Conservation (phyloP, 2,797 vertebrate genomes). For the Siniperca obscura region DNA sequence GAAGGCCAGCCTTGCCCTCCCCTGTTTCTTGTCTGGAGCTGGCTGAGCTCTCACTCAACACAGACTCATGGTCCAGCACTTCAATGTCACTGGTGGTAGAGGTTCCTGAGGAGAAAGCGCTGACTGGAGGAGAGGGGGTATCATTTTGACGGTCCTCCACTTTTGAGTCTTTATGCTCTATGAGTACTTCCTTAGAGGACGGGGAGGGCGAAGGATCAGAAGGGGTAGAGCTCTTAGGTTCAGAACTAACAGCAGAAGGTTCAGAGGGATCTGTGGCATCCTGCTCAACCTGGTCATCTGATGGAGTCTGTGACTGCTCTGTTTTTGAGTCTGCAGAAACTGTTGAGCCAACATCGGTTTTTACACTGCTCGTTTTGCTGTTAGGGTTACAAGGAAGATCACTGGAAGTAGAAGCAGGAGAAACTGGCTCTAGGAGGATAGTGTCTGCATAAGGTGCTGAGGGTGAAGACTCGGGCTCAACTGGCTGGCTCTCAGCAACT, state of each 20-base stretch:
- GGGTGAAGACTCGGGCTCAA: constrained; percentile 64
- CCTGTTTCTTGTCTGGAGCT: constrained; percentile 94
- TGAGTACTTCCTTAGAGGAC: constrained; percentile 84
- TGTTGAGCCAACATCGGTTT: constrained; percentile 45
- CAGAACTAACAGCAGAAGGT: constrained; percentile 43
- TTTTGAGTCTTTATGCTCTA: constrained; percentile 92
- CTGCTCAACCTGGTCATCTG: constrained; percentile 44
- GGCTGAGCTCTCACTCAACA: constrained; percentile 97
- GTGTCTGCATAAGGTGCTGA: constrained; percentile 46
- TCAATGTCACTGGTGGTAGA: constrained; percentile 99
- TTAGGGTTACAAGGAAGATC: constrained; percentile 54
- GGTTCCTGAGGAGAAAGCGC: constrained; percentile 97
- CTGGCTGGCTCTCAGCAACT: constrained; percentile 41
- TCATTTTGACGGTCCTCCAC: constrained; percentile 95
- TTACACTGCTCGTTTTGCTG: constrained; percentile 25
- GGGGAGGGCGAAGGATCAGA: constrained; percentile 72
- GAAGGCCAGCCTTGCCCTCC: constrained; percentile 92
- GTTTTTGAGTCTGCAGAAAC: constrained; percentile 52
- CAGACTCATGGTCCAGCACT: constrained; percentile 97
- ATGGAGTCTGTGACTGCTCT: constrained; percentile 46
- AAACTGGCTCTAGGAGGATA: constrained; percentile 69
- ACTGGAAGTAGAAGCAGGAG: constrained; percentile 56
- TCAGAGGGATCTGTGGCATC: constrained; percentile 54
- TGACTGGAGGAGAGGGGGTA: constrained; percentile 95
- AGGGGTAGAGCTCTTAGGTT: constrained; percentile 67